phyloP scores from a whole-genome alignment of 2,888 invertebrate genomes.

The Xylota segnis region DNA sequence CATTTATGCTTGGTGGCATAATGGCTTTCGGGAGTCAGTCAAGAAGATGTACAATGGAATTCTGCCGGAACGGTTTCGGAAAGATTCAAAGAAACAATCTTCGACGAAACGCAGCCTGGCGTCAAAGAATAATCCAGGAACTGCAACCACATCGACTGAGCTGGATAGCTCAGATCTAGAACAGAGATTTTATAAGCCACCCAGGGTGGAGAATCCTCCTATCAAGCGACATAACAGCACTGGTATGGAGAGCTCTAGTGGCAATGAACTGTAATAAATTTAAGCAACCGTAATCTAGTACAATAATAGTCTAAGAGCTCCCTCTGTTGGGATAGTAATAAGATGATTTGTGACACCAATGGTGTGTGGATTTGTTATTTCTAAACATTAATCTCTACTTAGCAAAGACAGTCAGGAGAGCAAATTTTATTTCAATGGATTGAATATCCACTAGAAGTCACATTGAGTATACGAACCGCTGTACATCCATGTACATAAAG shows the following conservation, averaged over 20 bases:
- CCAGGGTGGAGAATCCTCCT: not conserved
- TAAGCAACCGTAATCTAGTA: not conserved
- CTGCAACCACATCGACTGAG: conserved; percentile 38
- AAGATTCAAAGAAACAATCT: conserved; percentile 19
- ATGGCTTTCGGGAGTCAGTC: conserved; percentile 86
- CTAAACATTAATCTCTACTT: not conserved
- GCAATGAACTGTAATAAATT: conserved; percentile 44
- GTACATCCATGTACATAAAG: too few relatives aligned
- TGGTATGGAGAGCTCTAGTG: conserved; percentile 32
- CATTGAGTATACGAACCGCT: too few relatives aligned
- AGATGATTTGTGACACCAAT: not conserved
- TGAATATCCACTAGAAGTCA: too few relatives aligned
- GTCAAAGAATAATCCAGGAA: conserved; percentile 26
- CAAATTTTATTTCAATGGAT: too few relatives aligned
- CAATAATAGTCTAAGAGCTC: not conserved
- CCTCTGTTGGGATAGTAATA: conserved; percentile 3
- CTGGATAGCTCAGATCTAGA: conserved; percentile 50
- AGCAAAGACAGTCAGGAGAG: too few relatives aligned
- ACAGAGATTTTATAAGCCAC: conserved; percentile 30
- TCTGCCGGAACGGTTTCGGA: conserved; percentile 36
- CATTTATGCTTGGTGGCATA: conserved; percentile 90
- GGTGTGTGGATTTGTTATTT: conserved; percentile 4
- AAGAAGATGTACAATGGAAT: conserved; percentile 73
- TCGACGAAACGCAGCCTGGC: conserved; percentile 25
- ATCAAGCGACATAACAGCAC: conserved; percentile 11